phyloP scores from a whole-genome alignment of 1,140 invertebrate species.

The Drosophila sechellia region DNA sequence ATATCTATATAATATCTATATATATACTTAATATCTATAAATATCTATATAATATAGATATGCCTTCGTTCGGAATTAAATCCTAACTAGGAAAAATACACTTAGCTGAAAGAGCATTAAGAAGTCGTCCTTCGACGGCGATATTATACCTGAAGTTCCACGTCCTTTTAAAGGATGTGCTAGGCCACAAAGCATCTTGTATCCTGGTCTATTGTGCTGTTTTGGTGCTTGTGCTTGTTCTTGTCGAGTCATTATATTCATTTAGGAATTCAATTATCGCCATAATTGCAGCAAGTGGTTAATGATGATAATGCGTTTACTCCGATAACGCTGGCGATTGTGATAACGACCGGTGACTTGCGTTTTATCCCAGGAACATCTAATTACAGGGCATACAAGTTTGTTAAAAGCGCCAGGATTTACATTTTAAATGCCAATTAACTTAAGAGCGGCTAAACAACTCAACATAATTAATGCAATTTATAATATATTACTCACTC shows the following conservation, averaged over 20 bases:
- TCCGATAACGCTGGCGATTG: constrained; percentile 17
- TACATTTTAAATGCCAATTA: constrained; percentile 52
- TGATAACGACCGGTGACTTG: constrained; percentile 18
- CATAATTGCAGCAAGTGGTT: constrained; percentile 77
- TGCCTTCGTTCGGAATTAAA: too few species aligned
- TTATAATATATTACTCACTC: constrained; percentile 34
- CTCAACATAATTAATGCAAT: constrained; percentile 46
- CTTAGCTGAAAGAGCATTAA: not conserved
- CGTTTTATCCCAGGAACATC: constrained; percentile 6
- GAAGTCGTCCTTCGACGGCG: not conserved
- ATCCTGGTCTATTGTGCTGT: constrained; percentile 25
- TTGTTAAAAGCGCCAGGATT: constrained; percentile 29
- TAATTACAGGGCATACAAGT: constrained; percentile 29
- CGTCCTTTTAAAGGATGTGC: constrained; percentile 8
- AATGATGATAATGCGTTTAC: constrained; percentile 75
- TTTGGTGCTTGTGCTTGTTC: constrained; percentile 35
- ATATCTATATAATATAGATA: too few species aligned
- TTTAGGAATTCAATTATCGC: constrained; percentile 77
- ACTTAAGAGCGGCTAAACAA: constrained; percentile 6
- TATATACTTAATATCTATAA: too few species aligned
- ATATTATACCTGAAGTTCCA: constrained; percentile 16
- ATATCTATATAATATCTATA: too few species aligned
- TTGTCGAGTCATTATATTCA: constrained; percentile 78
- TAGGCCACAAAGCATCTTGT: constrained; percentile 42
- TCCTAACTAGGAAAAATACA: too few species aligned